Base-by-base conservation (phyloP, 2,797 vertebrate genomes). In the Lacerta viridis region DNA sequence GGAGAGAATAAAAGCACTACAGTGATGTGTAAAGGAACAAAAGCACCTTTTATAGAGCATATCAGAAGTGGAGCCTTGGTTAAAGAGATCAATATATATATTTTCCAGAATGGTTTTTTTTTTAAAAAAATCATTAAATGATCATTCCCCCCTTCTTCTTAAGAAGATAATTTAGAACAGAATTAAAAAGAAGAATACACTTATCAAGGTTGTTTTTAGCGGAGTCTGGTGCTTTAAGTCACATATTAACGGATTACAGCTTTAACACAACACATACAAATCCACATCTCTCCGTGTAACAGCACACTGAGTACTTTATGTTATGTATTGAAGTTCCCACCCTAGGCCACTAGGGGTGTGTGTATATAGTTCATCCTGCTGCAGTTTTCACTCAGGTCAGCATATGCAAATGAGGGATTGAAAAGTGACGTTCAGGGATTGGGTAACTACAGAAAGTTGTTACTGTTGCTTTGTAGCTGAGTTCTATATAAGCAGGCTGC, bases 1-100 rank as follows among this genome's bases (percentile, higher is more conserved):
- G 61, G 82, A 80, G 20, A 43, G 4, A 59, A 36, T 15, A 76
- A 80, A 90, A 83, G n/a, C 39, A 11, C 55, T 90, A 50, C 29
- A 66, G 46, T 76, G 55, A 66, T 87, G 36, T 18, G 7, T 55
- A 75, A 80, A 90, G 81, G 25, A 87, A 68, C 41, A 89, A 80
- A 80, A 43, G 11, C 39, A 84, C 27, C 11, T 39, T 59, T 84
- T 61, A 55, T 59, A 80, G 74, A 87, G 33, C n/a, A 36, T 25
- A 79, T 25, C 75, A 68, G 75, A 87, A 87, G 68, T 87, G 80
- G 18, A 8, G 13, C 43, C 76, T 33, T 0, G 5, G 59, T 41
- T 50, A 66, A 80, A 74, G n/a, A 33, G 41, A 68, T 36, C 25
- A 23, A 71, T 78, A 46, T 86, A 41, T 23, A 27, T 66, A 23